Evolutionary conservation across 2,797 vertebrate species (phyloP), one percentile per base, ranked within the genome.

Genomic region (Cuniculus paca): DNA sequence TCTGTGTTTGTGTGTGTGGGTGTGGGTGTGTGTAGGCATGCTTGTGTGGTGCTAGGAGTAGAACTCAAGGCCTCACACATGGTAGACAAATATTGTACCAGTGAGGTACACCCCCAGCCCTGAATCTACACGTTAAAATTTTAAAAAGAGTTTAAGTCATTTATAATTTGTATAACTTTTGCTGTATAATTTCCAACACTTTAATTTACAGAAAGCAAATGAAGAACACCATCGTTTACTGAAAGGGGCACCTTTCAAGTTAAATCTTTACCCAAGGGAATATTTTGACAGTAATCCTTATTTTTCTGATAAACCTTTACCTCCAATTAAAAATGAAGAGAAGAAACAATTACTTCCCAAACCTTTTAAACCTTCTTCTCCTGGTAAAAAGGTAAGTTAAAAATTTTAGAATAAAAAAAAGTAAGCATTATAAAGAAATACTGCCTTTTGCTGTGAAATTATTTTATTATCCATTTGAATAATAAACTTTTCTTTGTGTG

Each of bases 261-360:
- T 99, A 96, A 99, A 99, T 97, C 98, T 99, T 77, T 98, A 99
- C 96, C 99, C 99, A 36, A 98, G 88, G 95, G 99, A 99, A 17
- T 99, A 98, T 98, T 99, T 99, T 98, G 98, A 99, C 65, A 12
- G 1, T 24, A 99, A 99, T 98, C 99, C 99, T 19, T 99, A 99
- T 95, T 97, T 93, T 65, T 95, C 52, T 90, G 98, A 99, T 77
- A 99, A 98, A 96, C 86, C 98, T 52, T 97, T 99, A 48, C 98
- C 98, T 88, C 98, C 98, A 24, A 80, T 98, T 94, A 98, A 97
- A 82, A 98, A 96, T 78, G 80, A 68, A 80, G 95, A 96, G 52
- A 85, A 92, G 81, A 97, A 94, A 95, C 97, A 97, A 89, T 48
- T 50, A 22, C 2, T 56, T 93, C 77, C 56, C 39, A 75, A 31